Evolutionary conservation across 2,797 vertebrate species (phyloP), one percentile per base, ranked within the genome.

Genomic region (Rousettus madagascariensis): DNA sequence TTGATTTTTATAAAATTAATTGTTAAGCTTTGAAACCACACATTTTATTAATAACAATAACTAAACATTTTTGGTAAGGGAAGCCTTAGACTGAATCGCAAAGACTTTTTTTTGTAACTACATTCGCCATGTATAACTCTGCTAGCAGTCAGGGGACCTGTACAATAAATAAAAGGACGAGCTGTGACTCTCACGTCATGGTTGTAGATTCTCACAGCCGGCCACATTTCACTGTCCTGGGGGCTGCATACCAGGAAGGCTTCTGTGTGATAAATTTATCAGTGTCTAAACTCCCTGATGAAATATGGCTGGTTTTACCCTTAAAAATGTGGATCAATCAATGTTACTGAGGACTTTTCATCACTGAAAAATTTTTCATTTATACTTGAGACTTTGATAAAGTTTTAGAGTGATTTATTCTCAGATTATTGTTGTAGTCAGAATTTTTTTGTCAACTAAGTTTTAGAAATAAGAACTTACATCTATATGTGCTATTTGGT

Each of bases 281-380:
- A 98, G 49, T 86, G 97, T 98, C 97, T 86, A 75, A 98, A 97
- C 51, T 63, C 74, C n/a, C 33, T 38, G 38, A 43, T 98, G 94
- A 98, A 98, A 98, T 98, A 98, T 74, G 68, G 89, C 97, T 97
- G 94, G 65, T 98, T 97, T 98, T 97, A 98, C 96, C 86, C 96
- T 98, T 98, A 98, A 98, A 98, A 98, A 96, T 71, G 94, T 71
- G 86, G 92, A 98, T 98, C 97, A 97, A 97, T 98, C 98, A 98
- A 95, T 82, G 94, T 90, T 98, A 97, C 89, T 97, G 94, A 98
- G 93, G 93, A 92, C 95, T 98, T 98, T 97, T 98, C 96, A 98
- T 96, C 98, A 97, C 94, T 97, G 95, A 97, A 97, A 97, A 86
- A 57, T 0, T 43, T 94, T 98, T 97, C 90, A 98, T 78, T 97